phyloP scores from a whole-genome alignment of 2,113 vertebrate species.

The Aviceda subcristata region DNA sequence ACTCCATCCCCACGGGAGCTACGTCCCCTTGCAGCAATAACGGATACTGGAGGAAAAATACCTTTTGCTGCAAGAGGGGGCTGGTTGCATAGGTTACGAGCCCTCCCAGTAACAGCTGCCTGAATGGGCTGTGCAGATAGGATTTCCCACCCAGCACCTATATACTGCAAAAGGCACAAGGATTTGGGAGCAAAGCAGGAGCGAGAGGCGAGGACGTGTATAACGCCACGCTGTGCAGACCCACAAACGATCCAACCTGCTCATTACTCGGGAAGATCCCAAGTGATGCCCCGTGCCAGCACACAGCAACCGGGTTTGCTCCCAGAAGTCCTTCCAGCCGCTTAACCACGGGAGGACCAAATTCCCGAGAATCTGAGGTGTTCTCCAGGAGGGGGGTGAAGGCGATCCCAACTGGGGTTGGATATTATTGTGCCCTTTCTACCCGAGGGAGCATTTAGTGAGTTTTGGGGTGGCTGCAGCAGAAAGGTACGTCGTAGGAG shows the following conservation, averaged over 20 bases:
- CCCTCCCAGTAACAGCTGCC: neutral
- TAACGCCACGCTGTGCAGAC: accelerated
- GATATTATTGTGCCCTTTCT: neutral
- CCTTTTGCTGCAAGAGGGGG: neutral
- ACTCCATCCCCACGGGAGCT: neutral
- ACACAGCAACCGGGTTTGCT: accelerated
- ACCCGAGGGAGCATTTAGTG: accelerated
- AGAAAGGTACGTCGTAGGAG: neutral
- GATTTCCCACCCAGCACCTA: neutral
- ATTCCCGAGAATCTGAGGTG: accelerated
- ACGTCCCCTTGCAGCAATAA: neutral
- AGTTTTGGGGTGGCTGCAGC: neutral
- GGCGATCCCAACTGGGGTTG: neutral
- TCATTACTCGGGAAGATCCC: neutral
- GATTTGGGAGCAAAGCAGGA: neutral
- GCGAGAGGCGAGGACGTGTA: neutral
- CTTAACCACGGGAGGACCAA: neutral
- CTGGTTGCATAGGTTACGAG: neutral
- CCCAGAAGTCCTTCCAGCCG: neutral
- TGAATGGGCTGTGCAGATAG: neutral
- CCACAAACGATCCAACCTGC: neutral
- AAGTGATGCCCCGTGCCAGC: neutral
- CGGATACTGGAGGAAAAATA: neutral
- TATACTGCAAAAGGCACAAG: neutral
- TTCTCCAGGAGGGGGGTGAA: neutral